These are phyloP conservation scores for Peromyscus aztecus DNA, from an alignment of 2,797 vertebrate species.

Conservation along the genomic window DNA sequence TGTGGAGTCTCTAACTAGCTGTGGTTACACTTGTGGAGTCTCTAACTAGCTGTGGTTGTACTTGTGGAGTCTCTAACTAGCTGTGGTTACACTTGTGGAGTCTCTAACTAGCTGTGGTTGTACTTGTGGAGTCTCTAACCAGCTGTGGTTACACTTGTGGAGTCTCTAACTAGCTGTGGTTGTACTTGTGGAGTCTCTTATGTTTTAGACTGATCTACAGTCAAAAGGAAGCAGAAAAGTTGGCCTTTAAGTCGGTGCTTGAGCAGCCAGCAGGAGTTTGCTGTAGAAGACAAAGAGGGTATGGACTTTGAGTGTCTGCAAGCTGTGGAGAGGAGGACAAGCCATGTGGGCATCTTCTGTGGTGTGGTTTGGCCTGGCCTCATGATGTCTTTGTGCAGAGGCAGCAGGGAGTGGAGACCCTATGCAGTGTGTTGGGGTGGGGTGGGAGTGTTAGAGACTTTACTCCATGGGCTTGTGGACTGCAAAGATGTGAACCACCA, in stretches of 20 bases:
- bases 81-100: no score
- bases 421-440: background rate
- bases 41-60: no score
- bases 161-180: background rate
- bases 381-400: background rate
- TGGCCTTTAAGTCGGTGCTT: constrained; percentile 25
- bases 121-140: no score
- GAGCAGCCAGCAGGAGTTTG: constrained; percentile 15
- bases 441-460: background rate
- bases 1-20: background rate
- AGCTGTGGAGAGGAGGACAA: background rate
- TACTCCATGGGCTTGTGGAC: background rate
- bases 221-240: constrained; percentile 15
- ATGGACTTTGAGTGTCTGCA: background rate
- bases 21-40: background rate
- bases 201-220: background rate
- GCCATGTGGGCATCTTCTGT: background rate
- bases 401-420: background rate
- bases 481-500: background rate
- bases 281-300: background rate
- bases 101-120: no score
- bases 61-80: no score
- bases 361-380: background rate
- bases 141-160: background rate
- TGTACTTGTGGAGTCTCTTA: background rate